Base-by-base conservation (phyloP, 1,140 invertebrate genomes). In the Ceratosolen fusciceps region DNA sequence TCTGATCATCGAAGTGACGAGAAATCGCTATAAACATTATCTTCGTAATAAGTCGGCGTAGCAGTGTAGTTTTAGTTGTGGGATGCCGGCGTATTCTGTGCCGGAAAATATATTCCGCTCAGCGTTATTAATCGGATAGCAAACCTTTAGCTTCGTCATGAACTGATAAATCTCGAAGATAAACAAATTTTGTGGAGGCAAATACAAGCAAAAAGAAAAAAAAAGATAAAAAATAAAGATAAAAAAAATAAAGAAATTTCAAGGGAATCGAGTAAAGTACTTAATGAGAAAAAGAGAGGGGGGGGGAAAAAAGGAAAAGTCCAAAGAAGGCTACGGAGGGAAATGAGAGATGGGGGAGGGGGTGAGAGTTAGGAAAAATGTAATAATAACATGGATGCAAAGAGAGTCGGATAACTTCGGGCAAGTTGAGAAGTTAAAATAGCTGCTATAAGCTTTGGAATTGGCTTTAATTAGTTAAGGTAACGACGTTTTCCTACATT, bases 391-490 rank as follows among this genome's bases (percentile, higher is more conserved):
- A 68, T 71, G 58, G 49, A n/a, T 14, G 56, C 14, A 73, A 73
- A 79, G 58, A 74, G 72, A 58, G 43, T 56, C n/a, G 43, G 29
- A 58, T n/a, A 29, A 74, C 58, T 73, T 74, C 70, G 74, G 58
- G 72, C 24, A 19, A 70, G 78, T 68, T 37, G 62, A 68, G 78
- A 56, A 67, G 56, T 37, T 68, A 56, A 56, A 74, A 58, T 79
- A 65, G 52, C 26, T 74, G 60, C 10, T 52, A 16, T 24, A 49
- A 19, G 29, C 70, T 47, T 60, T 29, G 16, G 21, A 72, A 52
- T 16, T 37, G 65, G 70, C 58, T 65, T 73, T 73, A 79, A 79
- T 79, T 73, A 79, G 56, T 43, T 26, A 43, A 72, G 26, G 58
- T 73, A 43, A 49, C 65, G 39, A 73, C 47, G n/a, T n/a, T 73